Conservation (phyloP, 2,888 invertebrate species). For the Brenthis hecate region DNA sequence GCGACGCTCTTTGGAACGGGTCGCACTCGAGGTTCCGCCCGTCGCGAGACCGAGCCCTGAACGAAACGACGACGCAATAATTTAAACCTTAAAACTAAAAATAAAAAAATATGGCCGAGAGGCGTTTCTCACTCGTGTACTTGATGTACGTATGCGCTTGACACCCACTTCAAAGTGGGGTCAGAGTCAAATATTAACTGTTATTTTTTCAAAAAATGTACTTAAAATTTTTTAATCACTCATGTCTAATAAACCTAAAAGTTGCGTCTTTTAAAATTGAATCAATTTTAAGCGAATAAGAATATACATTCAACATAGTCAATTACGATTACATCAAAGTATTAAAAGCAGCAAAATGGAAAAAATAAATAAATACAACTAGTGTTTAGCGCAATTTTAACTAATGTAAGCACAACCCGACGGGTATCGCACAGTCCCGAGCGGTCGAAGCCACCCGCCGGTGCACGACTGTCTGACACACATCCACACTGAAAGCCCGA, state of each 20-base stretch:
- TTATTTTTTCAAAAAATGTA: not conserved
- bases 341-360: slow-evolving; percentile 12
- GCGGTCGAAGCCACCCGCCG: too few species aligned
- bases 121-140: slow-evolving; percentile 40
- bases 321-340: not conserved
- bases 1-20: slow-evolving; percentile 74
- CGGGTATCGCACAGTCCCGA: slow-evolving; percentile 24
- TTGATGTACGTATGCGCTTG: slow-evolving; percentile 33
- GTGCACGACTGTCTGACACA: slow-evolving; percentile 1
- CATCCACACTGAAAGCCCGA: slow-evolving; percentile 32
- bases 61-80: slow-evolving; percentile 42
- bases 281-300: slow-evolving; percentile 2
- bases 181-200: slow-evolving; percentile 28
- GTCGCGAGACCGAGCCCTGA: slow-evolving; percentile 27
- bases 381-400: slow-evolving; percentile 56
- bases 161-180: slow-evolving; percentile 27
- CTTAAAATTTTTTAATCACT: not conserved
- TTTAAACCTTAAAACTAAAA: slow-evolving; percentile 48
- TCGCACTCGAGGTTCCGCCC: slow-evolving; percentile 29
- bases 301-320: slow-evolving; percentile 11
- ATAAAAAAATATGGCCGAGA: slow-evolving; percentile 50
- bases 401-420: slow-evolving; percentile 38
- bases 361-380: slow-evolving; percentile 40
- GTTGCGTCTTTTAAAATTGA: slow-evolving; percentile 8
- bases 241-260: slow-evolving; percentile 8